A percentile compares a stretch with the other conserved stretches of the same genome.
Evolutionary conservation across 1,140 invertebrate species (phyloP).

Genomic region (Palaemon carinicauda): DNA sequence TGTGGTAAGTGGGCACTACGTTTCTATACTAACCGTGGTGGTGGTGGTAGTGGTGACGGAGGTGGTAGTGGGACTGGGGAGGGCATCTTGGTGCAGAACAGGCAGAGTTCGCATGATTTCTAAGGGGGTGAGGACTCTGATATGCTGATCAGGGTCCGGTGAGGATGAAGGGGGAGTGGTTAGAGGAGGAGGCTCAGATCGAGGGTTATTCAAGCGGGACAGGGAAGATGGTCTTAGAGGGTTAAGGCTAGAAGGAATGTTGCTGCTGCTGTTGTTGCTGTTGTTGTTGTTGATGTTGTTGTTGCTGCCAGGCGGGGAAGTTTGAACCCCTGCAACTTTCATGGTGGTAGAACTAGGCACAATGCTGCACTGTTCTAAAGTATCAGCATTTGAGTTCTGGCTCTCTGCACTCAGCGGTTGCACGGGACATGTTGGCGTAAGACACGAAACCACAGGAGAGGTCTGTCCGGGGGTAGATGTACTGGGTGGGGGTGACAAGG

Average conservation of each 20-base stretch:
- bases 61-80: slow-evolving; percentile 51
- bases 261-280: background rate
- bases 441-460: slow-evolving; percentile 34
- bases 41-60: slow-evolving; percentile 51
- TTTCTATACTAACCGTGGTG: slow-evolving; percentile 55
- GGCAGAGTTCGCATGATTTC: slow-evolving; percentile 59
- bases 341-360: slow-evolving; percentile 33
- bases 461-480: slow-evolving; percentile 27
- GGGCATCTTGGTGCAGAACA: slow-evolving; percentile 58
- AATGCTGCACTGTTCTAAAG: slow-evolving; percentile 17
- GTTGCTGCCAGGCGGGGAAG: slow-evolving; percentile 36
- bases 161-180: slow-evolving; percentile 24
- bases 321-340: slow-evolving; percentile 54
- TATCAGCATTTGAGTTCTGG: slow-evolving; percentile 7
- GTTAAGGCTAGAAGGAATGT: slow-evolving; percentile 22
- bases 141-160: slow-evolving; percentile 59
- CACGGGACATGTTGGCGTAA: slow-evolving; percentile 10
- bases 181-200: slow-evolving; percentile 35
- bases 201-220: slow-evolving; percentile 38
- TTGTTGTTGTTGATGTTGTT: background rate
- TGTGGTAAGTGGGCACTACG: slow-evolving; percentile 42
- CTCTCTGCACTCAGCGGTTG: slow-evolving; percentile 33
- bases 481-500: slow-evolving; percentile 38
- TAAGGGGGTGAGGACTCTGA: slow-evolving; percentile 58
- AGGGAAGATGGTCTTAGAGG: slow-evolving; percentile 12